Conservation (phyloP, 2,113 vertebrate genomes). For the Lepisosteus osseus region DNA sequence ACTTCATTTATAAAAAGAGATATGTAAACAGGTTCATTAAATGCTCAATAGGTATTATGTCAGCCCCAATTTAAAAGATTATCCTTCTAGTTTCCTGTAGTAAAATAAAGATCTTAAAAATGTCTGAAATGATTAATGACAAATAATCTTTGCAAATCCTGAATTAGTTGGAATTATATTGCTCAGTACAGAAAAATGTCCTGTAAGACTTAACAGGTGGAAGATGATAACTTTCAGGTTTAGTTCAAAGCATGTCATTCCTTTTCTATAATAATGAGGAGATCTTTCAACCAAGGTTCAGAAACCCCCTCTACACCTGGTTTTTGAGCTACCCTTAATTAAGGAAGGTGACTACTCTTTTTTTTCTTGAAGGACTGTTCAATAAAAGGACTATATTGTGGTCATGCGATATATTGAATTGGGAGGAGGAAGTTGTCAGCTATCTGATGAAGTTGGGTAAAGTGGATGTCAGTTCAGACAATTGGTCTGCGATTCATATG, state of each 20-base stretch:
- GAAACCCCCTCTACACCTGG: constrained; percentile 38
- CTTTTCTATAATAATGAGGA: constrained; percentile 42
- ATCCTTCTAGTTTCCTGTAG: constrained; percentile 34
- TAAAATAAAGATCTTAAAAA: constrained; percentile 43
- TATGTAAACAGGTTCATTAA: constrained; percentile 5
- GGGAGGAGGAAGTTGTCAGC: constrained; percentile 30
- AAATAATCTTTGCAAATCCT: constrained; percentile 36
- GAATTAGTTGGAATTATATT: constrained; percentile 40
- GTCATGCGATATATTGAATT: constrained; percentile 22
- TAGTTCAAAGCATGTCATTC: constrained; percentile 46
- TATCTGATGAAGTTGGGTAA: constrained; percentile 35
- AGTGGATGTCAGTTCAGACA: constrained; percentile 43
- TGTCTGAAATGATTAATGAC: constrained; percentile 35
- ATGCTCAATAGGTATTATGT: constrained; percentile 27
- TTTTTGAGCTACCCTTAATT: constrained; percentile 28
- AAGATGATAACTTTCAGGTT: constrained; percentile 33
- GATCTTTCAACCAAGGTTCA: constrained; percentile 43
- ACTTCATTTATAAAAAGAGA: constrained; percentile 22
- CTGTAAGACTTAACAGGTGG: constrained; percentile 30
- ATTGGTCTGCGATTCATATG: constrained; percentile 35
- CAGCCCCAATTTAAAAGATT: constrained; percentile 36
- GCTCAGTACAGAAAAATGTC: constrained; percentile 33
- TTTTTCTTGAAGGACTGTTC: constrained; percentile 24
- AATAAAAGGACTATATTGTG: constrained; percentile 17
- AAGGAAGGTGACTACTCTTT: constrained; percentile 20